These are phyloP conservation scores for Halichoerus grypus DNA, from an alignment of 2,113 vertebrate species.

Conservation along the genomic window DNA sequence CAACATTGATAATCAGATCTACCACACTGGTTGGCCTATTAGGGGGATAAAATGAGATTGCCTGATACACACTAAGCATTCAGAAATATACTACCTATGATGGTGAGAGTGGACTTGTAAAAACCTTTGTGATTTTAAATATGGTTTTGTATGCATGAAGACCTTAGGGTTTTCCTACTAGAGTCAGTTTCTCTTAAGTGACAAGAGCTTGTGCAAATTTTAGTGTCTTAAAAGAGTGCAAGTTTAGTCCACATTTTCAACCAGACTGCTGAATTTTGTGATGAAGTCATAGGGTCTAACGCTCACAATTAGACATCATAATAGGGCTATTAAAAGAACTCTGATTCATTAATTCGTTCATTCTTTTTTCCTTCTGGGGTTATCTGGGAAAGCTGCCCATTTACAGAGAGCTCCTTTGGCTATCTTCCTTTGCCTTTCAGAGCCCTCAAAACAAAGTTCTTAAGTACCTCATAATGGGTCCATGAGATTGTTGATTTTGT, in stretches of 20 bases:
- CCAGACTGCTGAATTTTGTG: background rate
- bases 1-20: background rate
- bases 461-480: conserved; percentile 67
- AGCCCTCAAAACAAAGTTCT: conserved; percentile 43
- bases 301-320: conserved; percentile 47
- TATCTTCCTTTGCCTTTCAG: conserved; percentile 57
- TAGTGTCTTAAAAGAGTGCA: background rate
- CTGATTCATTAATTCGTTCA: conserved; percentile 58
- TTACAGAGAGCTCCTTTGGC: conserved; percentile 65
- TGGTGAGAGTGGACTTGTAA: background rate
- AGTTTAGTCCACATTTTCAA: conserved; percentile 32
- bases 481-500: conserved; percentile 55
- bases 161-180: background rate
- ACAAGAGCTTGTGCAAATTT: background rate
- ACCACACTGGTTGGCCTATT: background rate
- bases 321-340: conserved; percentile 72
- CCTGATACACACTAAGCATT: background rate
- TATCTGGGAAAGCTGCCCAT: conserved; percentile 71
- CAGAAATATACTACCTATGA: background rate
- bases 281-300: conserved; percentile 59
- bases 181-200: background rate
- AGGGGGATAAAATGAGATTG: background rate
- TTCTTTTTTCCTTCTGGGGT: conserved; percentile 62
- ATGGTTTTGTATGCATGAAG: background rate
- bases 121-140: conserved; percentile 17